Evolutionary conservation across 2,113 vertebrate genomes (phyloP), one percentile per base, ranked within the genome.

Genomic region (Neogale vison): DNA sequence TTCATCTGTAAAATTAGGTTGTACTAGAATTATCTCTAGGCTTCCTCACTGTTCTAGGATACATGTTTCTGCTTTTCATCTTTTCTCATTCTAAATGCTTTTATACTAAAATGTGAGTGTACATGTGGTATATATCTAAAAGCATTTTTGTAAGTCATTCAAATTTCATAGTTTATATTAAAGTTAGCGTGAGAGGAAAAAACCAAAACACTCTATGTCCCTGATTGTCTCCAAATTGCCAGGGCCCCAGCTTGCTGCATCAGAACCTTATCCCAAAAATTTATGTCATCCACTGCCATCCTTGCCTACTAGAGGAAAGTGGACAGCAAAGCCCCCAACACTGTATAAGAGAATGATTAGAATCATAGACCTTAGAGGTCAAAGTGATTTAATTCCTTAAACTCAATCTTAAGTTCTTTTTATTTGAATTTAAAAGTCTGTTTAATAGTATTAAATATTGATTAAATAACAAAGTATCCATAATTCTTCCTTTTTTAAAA

Each of bases 341-440:
- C 74, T 13, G 9, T 88, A 34, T 88, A 29, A 72, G 39, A 93
- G 31, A 88, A 67, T 72, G 34, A 77, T 90, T 42, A 77, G 85
- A 96, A 76, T 67, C 74, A 11, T 3, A 80, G 45, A 88, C 45
- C 45, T 93, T 24, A 67, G 4, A 83, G 65, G 50, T 61, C 42
- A 96, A 71, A 12, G n/a, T 69, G 47, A 85, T 63, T 88, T 67
- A 61, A 69, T 92, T 88, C 80, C n/a, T 93, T n/a, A 95, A 82
- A 59, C 90, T 69, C 4, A 57, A 94, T 88, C 36, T 67, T 47
- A 84, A 84, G 1, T 88, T 77, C 31, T 81, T 95, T 86, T 85
- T 86, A 67, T 82, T 96, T 59, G 36, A 90, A 76, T 87, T 97
- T 90, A 82, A 65, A 92, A 90, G 59, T 55, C 67, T 71, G 26